Percentiles rank a stretch among this genome's conserved stretches.
phyloP scores from a whole-genome alignment of 1,140 invertebrate genomes.

The Drosophila asahinai region DNA sequence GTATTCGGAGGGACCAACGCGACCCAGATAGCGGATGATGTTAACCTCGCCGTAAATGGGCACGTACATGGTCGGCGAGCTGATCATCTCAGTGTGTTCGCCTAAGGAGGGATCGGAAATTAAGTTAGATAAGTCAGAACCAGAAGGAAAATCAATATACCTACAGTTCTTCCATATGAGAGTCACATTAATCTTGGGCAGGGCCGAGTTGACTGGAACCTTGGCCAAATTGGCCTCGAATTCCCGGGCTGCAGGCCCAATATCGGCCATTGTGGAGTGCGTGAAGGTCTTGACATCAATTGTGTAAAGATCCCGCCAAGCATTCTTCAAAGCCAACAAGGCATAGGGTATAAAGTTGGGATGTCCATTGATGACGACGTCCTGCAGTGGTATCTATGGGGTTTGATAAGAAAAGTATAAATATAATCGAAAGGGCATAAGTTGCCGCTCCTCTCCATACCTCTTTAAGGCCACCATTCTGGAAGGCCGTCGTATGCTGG shows the following conservation, averaged over 20 bases:
- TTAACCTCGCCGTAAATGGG: conserved; percentile 84
- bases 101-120: conserved; percentile 33
- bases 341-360: conserved; percentile 84
- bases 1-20: conserved; percentile 77
- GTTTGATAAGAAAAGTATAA: not conserved
- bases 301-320: conserved; percentile 73
- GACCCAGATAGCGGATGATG: conserved; percentile 81
- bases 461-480: conserved; percentile 78
- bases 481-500: conserved; percentile 56
- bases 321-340: conserved; percentile 79
- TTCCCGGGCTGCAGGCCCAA: conserved; percentile 68
- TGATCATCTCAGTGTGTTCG: conserved; percentile 84
- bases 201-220: conserved; percentile 43
- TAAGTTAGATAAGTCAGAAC: not conserved
- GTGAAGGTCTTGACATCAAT: conserved; percentile 81
- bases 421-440: not conserved
- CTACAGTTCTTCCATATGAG: conserved; percentile 84
- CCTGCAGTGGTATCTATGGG: conserved; percentile 72
- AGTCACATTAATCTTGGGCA: conserved; percentile 76
- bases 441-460: conserved; percentile 15
- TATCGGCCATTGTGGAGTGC: conserved; percentile 81
- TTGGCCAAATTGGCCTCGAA: conserved; percentile 75
- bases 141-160: conserved; percentile 2
- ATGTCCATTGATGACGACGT: conserved; percentile 83
- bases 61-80: conserved; percentile 84